Evolutionary conservation across 2,888 invertebrate species (phyloP).

Genomic region (Ceramica pisi): DNA sequence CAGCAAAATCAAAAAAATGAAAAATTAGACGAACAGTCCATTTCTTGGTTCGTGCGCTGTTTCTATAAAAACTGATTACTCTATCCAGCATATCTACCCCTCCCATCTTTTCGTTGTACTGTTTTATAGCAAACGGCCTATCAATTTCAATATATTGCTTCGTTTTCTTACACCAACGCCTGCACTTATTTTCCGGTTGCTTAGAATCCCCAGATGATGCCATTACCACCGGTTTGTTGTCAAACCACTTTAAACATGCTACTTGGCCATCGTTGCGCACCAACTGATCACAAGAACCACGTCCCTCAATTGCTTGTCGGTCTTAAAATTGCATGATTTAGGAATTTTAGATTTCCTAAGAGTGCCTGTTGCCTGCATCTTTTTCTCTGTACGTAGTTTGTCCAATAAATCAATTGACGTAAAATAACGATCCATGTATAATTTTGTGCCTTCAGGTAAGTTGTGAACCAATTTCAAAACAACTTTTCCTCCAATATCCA

Average conservation of each 20-base stretch:
- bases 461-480: background rate
- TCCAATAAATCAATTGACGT: background rate
- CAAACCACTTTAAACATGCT: conserved; percentile 18
- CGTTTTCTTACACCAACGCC: conserved; percentile 21
- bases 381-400: conserved; percentile 14
- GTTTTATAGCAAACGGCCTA: no score
- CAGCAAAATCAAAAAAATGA: no score
- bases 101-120: no score
- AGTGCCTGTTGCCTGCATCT: conserved; percentile 23
- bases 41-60: no score
- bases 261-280: conserved; percentile 10
- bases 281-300: conserved; percentile 16
- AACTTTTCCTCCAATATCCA: conserved; percentile 13
- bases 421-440: conserved; percentile 10
- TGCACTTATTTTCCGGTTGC: conserved; percentile 6
- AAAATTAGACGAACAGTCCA: no score
- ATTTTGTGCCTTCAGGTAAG: background rate
- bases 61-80: no score
- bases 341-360: background rate
- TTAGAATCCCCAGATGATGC: conserved; percentile 16
- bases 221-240: no score
- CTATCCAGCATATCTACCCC: no score
- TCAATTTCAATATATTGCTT: conserved; percentile 1
- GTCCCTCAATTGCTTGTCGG: background rate
- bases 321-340: conserved; percentile 7